Base-by-base conservation (phyloP, 2,113 vertebrate species). In the Motacilla alba region DNA sequence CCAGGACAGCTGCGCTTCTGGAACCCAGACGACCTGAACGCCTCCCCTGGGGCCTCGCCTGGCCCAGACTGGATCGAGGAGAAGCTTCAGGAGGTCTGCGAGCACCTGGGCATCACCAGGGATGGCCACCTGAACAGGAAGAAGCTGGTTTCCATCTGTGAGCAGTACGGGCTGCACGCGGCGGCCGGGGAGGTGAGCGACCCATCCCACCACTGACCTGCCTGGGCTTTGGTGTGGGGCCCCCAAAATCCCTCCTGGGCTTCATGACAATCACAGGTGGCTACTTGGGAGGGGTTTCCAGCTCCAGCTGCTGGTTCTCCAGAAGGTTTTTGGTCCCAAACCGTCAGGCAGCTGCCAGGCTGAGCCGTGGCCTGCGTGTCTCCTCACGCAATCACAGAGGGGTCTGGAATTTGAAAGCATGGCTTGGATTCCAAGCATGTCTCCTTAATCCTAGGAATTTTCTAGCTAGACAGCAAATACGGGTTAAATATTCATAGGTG, bases 1-100 rank as follows among this genome's bases (percentile, higher is more conserved):
- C 49, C 76, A 99, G 99, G 99, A 37, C 99, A 99, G 97, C 96
- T 99, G 92, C 98, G 99, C 43, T 98, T 99, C 93, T 99, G 99
- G 99, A 99, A 99, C 96, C 99, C 99, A 0, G 99, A 99, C 2
- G 99, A 99, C 77, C 97, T 98, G 31, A 98, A 97, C 6, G 98
- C 99, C 0, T 98, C 99, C 3, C 98, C 98, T 2, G 94, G 96
- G 2, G 89, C 97, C 15, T 73, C 92, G 3, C 96, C 98, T 12
- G 97, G 97, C 49, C 97, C 98, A 4, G 95, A 97, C 55, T 98
- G 97, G 96, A 97, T 98, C 28, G 99, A 99, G 94, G 98, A 98
- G 96, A 98, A 98, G 13, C 96, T 99, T 13, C 98, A 97, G 24
- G 98, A 98, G 56, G 98, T 98, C 44, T 99, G 99, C 9, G 96